Conservation (phyloP, 2,888 invertebrate genomes). For the Eristalis arbustorum region DNA sequence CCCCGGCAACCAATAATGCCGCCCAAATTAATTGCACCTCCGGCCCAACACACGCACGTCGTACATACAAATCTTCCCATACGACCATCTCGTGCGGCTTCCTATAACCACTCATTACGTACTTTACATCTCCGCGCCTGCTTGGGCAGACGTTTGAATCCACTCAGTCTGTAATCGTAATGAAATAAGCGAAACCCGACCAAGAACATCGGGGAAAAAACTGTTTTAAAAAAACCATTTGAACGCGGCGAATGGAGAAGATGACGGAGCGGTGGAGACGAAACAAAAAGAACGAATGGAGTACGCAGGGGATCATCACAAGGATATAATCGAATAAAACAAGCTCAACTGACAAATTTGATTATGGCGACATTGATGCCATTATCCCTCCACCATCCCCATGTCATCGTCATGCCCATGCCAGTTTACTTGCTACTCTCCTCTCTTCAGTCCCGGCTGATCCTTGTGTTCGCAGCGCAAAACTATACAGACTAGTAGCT, state of each 20-base stretch:
- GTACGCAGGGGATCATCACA: constrained; percentile 67
- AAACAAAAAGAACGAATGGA: constrained; percentile 3
- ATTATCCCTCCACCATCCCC: constrained; percentile 54
- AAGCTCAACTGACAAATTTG: constrained; percentile 71
- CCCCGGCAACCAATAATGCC: background rate
- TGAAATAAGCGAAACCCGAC: constrained; percentile 26
- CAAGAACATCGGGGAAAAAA: constrained; percentile 18
- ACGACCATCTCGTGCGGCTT: background rate
- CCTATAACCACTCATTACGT: constrained; percentile 16
- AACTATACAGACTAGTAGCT: constrained; percentile 38
- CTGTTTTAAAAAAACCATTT: constrained; percentile 42
- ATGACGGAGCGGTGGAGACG: background rate
- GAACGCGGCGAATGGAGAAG: background rate
- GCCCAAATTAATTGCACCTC: background rate
- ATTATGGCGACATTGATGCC: constrained; percentile 70
- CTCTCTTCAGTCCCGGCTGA: background rate
- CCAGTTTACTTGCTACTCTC: background rate
- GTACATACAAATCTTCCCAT: background rate
- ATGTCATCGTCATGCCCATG: constrained; percentile 40
- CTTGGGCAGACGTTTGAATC: constrained; percentile 33
- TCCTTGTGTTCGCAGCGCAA: background rate
- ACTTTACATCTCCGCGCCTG: background rate
- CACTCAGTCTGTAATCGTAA: constrained; percentile 47
- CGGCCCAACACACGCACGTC: background rate
- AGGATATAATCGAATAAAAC: constrained; percentile 69